Conservation (phyloP, 1,140 invertebrate genomes). For the Capitella teleta region DNA sequence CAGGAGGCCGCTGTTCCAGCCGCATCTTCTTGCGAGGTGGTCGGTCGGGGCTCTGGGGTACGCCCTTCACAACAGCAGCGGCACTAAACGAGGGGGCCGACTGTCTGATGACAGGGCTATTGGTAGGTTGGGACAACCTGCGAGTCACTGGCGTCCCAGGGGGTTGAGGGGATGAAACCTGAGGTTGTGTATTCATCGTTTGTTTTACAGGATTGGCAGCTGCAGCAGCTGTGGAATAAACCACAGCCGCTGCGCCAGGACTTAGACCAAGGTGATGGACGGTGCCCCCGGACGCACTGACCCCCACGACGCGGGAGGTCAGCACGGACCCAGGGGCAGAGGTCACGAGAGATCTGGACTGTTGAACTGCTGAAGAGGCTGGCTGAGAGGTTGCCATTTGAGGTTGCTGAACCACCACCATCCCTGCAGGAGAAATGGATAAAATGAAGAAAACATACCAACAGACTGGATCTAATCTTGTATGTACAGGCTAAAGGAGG, state of each 20-base stretch:
- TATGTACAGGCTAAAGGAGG: too few species aligned
- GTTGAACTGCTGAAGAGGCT: conserved; percentile 17
- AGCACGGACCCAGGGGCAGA: not conserved
- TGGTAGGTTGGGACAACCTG: too few species aligned
- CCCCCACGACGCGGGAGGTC: not conserved
- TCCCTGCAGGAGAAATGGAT: too few species aligned
- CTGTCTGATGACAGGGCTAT: not conserved
- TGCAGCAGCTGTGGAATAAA: conserved; percentile 1
- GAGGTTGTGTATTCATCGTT: not conserved
- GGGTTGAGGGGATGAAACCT: too few species aligned
- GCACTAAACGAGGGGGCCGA: not conserved
- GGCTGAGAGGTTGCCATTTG: too few species aligned
- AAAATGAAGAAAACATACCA: too few species aligned
- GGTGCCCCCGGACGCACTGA: conserved; percentile 21
- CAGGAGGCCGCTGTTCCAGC: conserved; percentile 32
- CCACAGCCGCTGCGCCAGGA: conserved; percentile 17
- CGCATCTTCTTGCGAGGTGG: conserved; percentile 37
- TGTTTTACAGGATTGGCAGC: conserved; percentile 17
- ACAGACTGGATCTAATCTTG: too few species aligned
- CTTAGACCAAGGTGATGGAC: conserved; percentile 33
- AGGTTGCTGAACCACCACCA: too few species aligned
- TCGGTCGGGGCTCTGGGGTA: conserved; percentile 11
- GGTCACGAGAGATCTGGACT: not conserved
- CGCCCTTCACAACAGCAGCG: not conserved
- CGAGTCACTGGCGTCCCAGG: too few species aligned